Conservation (phyloP, 2,113 vertebrate genomes). For the Ammodytes marinus region DNA sequence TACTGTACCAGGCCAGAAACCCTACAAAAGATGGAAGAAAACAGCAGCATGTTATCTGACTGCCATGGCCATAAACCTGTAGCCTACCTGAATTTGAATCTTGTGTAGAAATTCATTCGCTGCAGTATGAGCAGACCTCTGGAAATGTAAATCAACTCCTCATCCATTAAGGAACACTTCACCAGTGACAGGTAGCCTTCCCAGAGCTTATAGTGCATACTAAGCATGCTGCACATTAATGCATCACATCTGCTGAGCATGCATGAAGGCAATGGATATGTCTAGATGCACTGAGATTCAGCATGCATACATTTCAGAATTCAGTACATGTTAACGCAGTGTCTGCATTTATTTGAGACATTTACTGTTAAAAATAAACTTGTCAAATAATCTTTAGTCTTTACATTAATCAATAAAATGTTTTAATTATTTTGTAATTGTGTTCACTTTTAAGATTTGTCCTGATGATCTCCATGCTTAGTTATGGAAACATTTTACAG, state of each 20-base stretch:
- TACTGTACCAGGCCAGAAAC: background rate
- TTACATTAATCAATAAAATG: background rate
- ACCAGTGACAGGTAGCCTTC: constrained; percentile 64
- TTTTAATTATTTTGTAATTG: too few species aligned
- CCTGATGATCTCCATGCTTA: background rate
- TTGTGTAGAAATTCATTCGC: constrained; percentile 29
- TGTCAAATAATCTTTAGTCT: background rate
- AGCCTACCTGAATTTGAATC: constrained; percentile 44
- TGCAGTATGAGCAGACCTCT: constrained; percentile 35
- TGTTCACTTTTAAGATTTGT: background rate
- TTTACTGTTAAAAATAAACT: background rate
- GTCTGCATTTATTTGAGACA: constrained; percentile 12
- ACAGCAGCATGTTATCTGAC: constrained; percentile 37
- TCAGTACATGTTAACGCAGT: constrained; percentile 13
- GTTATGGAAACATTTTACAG: background rate
- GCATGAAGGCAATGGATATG: constrained; percentile 52
- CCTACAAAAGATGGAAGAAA: background rate
- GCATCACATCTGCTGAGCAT: constrained; percentile 71
- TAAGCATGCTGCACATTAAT: constrained; percentile 74
- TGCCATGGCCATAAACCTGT: constrained; percentile 51
- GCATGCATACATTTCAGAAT: constrained; percentile 25
- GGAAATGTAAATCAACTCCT: constrained; percentile 72
- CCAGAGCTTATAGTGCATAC: constrained; percentile 67
- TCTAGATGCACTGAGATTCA: constrained; percentile 48
- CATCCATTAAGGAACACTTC: constrained; percentile 67